These are phyloP conservation scores for Mola mola DNA, from an alignment of 2,113 vertebrate species.

Conservation along the genomic window DNA sequence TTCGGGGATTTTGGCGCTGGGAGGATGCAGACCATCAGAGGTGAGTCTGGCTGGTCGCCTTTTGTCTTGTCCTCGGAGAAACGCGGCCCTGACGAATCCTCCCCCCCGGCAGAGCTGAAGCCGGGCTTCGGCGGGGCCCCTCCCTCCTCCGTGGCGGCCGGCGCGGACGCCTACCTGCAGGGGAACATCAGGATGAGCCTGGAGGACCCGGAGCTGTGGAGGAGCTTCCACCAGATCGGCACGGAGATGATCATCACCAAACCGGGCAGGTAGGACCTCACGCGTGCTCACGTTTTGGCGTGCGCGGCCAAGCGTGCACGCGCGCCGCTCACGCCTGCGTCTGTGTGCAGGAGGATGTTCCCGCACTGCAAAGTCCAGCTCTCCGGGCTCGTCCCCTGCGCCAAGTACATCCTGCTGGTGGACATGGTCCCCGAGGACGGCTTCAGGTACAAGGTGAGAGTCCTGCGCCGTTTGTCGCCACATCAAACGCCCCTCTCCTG, in stretches of 20 bases:
- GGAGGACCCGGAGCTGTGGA: conserved; percentile 89
- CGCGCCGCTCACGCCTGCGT: background rate
- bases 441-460: conserved; percentile 89
- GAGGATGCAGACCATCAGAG: conserved; percentile 82
- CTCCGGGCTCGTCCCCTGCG: conserved; percentile 86
- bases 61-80: background rate
- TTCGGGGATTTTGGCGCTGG: conserved; percentile 11
- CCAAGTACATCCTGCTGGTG: conserved; percentile 91
- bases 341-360: conserved; percentile 88
- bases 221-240: conserved; percentile 86
- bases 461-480: conserved; percentile 55
- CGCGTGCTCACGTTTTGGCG: background rate
- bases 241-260: conserved; percentile 97
- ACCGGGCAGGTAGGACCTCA: conserved; percentile 85
- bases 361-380: conserved; percentile 92
- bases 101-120: conserved; percentile 78
- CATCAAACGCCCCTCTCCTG: background rate
- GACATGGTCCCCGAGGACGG: conserved; percentile 90
- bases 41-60: conserved; percentile 56
- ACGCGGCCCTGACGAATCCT: background rate
- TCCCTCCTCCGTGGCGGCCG: conserved; percentile 67
- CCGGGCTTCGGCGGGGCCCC: conserved; percentile 77
- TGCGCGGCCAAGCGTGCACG: background rate
- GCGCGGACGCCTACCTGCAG: conserved; percentile 79
- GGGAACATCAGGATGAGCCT: conserved; percentile 85